Evolutionary conservation across 2,797 vertebrate genomes (phyloP).

Genomic region (Cottoperca gobio): DNA sequence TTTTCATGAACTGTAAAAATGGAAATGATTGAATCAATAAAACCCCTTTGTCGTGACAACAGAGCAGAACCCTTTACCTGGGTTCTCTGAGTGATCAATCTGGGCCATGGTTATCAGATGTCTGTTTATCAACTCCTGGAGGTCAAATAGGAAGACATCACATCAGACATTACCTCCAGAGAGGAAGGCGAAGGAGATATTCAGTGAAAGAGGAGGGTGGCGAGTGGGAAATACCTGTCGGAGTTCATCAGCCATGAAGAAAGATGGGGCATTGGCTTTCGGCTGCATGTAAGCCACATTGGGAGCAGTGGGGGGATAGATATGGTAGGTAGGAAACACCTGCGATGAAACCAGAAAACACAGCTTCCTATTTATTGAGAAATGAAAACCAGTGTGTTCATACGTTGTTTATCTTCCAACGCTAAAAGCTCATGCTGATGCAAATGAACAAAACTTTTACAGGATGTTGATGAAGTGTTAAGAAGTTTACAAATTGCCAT

Average conservation of each 20-base stretch:
- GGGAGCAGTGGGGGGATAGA: conserved; percentile 97
- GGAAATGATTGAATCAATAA: background rate
- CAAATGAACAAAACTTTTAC: conserved; percentile 7
- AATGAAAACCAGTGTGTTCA: conserved; percentile 60
- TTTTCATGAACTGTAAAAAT: background rate
- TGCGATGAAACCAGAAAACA: conserved; percentile 75
- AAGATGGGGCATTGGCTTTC: conserved; percentile 99
- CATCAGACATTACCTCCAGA: conserved; percentile 23
- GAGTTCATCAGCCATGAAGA: conserved; percentile 99
- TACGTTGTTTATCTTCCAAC: background rate
- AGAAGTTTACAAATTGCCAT: background rate
- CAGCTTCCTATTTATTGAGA: conserved; percentile 72
- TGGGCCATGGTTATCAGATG: conserved; percentile 99
- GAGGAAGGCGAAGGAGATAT: background rate
- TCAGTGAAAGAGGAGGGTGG: background rate
- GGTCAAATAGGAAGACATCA: conserved; percentile 27
- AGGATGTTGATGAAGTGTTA: too few relatives aligned
- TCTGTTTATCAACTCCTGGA: conserved; percentile 97
- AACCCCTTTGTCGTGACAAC: background rate
- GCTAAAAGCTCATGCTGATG: background rate
- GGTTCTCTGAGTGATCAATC: conserved; percentile 97
- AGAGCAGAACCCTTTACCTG: conserved; percentile 85
- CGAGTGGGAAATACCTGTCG: conserved; percentile 88
- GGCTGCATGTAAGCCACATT: conserved; percentile 99
- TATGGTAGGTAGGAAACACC: conserved; percentile 99